Conservation (phyloP, 2,113 vertebrate species). For the Neotragus pygmaeus region DNA sequence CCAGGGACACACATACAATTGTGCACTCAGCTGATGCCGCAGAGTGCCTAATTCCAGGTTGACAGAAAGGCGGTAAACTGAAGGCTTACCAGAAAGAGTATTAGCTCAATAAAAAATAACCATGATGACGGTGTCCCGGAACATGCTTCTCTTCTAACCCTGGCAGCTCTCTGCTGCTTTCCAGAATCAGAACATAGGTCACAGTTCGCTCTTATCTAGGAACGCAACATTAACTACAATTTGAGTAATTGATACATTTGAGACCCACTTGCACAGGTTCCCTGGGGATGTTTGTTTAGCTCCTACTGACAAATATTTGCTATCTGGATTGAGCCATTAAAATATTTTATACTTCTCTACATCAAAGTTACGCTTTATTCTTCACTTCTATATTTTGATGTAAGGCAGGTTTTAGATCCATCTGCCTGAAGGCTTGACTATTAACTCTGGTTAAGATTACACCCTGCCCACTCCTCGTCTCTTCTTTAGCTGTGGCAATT, state of each 20-base stretch:
- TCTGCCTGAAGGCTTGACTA: not conserved
- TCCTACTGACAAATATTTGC: not conserved
- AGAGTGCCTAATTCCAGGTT: not conserved
- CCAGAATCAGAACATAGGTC: not conserved
- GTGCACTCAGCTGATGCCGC: not conserved
- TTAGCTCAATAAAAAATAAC: not conserved
- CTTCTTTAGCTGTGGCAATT: not conserved
- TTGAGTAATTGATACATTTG: not conserved
- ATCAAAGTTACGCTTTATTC: not conserved
- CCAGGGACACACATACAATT: not conserved
- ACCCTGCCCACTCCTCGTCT: too few relatives aligned
- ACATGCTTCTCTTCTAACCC: not conserved
- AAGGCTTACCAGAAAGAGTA: not conserved
- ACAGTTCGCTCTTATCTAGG: not conserved
- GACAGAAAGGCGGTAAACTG: not conserved
- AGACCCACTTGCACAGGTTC: not conserved
- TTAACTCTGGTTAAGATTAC: not conserved
- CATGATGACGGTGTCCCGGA: not conserved
- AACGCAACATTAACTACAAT: not conserved
- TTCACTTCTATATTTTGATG: not conserved
- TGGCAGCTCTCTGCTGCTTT: not conserved
- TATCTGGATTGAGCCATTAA: slow-evolving; percentile 6
- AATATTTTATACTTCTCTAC: not conserved
- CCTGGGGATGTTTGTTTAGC: not conserved
- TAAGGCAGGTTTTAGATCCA: not conserved